Evolutionary conservation across 1,140 invertebrate genomes (phyloP), one percentile per base, ranked within the genome.

Genomic region (Pissodes strobi): DNA sequence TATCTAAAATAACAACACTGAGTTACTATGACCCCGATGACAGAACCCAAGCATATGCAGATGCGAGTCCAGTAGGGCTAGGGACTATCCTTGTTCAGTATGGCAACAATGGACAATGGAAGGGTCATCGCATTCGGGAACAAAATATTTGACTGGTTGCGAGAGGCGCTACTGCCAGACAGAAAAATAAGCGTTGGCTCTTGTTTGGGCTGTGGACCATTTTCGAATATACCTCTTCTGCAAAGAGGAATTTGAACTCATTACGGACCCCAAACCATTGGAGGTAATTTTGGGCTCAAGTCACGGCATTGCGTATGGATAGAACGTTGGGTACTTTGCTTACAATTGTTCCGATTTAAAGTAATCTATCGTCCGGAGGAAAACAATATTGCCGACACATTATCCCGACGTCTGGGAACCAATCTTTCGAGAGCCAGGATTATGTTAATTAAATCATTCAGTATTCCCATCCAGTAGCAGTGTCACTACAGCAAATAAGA

Each of bases 51-150:
- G 69, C 79, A 10, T 66, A 77, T 19, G 76, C 79, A 8, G 79
- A 81, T 71, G 80, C 79, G 0, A 79, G 77, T 64, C 80, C 78
- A 15, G 72, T 75, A 5, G 78, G 70, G 1, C 57, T 82, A 38
- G 77, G 73, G 10, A 72, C 67, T 6, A 74, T 79, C 9, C 38
- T 41, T 9, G 6, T 65, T 5, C 66, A 68, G 30, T 43, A 56
- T 48, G 19, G 56, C 23, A 18, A 45, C 37, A 71, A 75, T 62
- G 73, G 66, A 19, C 67, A n/a, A n/a, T n/a, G n/a, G 78, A 27
- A 18, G 57, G 61, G 64, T 72, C 5, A 76, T 81, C 21, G 67
- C 73, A 12, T 82, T 73, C 68, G 75, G 68, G 2, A 77, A 75
- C 49, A 75, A 75, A 68, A 75, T n/a, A 70, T 22, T 66, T 80